Base-by-base conservation (phyloP, 2,113 vertebrate species). In the Phycodurus eques region DNA sequence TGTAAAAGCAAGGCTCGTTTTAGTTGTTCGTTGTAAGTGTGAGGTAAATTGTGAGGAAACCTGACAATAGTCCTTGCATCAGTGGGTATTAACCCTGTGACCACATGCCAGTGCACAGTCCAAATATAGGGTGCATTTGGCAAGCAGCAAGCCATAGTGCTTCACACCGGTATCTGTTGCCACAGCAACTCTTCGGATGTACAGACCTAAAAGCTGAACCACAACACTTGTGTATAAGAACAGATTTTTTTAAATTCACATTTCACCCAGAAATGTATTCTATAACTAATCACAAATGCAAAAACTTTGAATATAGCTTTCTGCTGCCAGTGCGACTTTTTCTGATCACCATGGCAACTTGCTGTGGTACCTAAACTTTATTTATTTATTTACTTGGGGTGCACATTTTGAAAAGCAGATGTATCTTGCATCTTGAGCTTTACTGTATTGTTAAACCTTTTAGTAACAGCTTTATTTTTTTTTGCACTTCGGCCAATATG, bases 141-240 rank as follows among this genome's bases (percentile, higher is more conserved):
- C 71, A 59, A 62, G 66, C 80, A 84, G 70, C 33, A 17, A 87
- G 78, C 83, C 79, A 85, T 76, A 87, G 80, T 80, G 83, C 83
- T 88, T 77, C 83, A 84, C 85, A 87, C 75, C 83, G 87, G 84
- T 84, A 83, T 84, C 71, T 31, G 86, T 91, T 86, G 76, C 88
- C 88, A 79, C 74, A 15, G 83, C 84, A 80, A 90, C 88, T 83
- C 49, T 73, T 73, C 75, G 78, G 76, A 69, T 66, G 64, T 71
- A 68, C 73, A 67, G 73, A 76, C 75, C 86, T 85, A 68, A 84
- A 84, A 89, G 90, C 88, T 87, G 76, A 84, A 71, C 75, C 68
- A 14, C 78, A 73, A 78, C 72, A 49, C 65, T 78, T 72, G 14
- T 63, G 72, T 31, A 59, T 10, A 75, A 83, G 73, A 75, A 63